Evolutionary conservation across 2,888 invertebrate species (phyloP), one percentile per base, ranked within the genome.

Genomic region (Apamea sordens): DNA sequence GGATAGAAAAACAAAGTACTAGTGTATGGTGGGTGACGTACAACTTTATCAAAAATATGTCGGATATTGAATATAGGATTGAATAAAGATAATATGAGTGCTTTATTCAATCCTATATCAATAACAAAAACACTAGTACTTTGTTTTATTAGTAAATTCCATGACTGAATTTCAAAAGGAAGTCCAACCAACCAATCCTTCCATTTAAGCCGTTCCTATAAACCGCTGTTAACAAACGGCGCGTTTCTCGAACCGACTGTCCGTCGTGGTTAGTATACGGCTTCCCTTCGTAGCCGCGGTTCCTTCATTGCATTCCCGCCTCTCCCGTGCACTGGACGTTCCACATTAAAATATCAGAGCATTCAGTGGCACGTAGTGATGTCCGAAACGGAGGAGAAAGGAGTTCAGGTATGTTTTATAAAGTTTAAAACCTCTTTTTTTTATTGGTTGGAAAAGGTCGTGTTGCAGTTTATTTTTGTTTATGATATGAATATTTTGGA

Each of bases 361-460:
- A 75, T 61, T 65, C 59, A 73, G 50, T 74, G 65, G 65, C 79
- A 74, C n/a, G 47, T 70, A 75, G 77, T 78, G 84, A 95, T 95
- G 95, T 90, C 94, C 59, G 95, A 94, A 63, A 87, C 89, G 1
- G 94, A 93, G 47, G 95, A 95, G 77, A 95, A 93, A 86, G 93
- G 93, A 44, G 90, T 92, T 15, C 94, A 95, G 92, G 95, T 95
- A 87, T 86, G 94, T 88, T 67, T 72, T 56, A 53, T 47, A 61
- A 82, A 68, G 41, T 32, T 69, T 56, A 2, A 36, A 36, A 15
- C 15, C 28, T 50, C 11, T 50, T 71, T 82, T 24, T 18, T 18
- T n/a, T 8, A 1, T 0, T 73, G 28, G 15, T 47, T 15, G 3
- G 44, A 65, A 28, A 56, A 50, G 18, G 13, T 67, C 32, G 15